phyloP scores from a whole-genome alignment of 1,140 invertebrate genomes.

The Drosophila tristis region DNA sequence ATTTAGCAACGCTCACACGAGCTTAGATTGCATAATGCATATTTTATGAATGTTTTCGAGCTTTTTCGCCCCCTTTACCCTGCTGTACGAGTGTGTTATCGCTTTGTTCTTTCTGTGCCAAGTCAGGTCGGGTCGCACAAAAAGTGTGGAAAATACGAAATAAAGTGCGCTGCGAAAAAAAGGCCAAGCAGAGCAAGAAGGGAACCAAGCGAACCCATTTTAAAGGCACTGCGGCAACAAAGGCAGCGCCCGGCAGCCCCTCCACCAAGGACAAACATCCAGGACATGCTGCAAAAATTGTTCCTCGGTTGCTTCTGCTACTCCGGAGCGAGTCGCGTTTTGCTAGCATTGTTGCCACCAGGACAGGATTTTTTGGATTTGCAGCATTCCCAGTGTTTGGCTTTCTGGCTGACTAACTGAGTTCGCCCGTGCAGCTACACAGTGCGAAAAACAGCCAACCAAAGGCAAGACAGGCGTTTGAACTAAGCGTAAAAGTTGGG shows the following conservation, averaged over 20 bases:
- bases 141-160: slow-evolving; percentile 72
- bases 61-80: not conserved
- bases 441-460: slow-evolving; percentile 18
- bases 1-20: slow-evolving; percentile 83
- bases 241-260: slow-evolving; percentile 13
- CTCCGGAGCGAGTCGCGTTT: slow-evolving; percentile 17
- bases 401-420: slow-evolving; percentile 50
- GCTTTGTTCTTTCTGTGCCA: slow-evolving; percentile 37
- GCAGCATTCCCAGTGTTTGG: slow-evolving; percentile 45
- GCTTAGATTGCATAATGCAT: slow-evolving; percentile 84
- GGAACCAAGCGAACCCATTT: slow-evolving; percentile 32
- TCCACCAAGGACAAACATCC: slow-evolving; percentile 30
- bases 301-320: not conserved
- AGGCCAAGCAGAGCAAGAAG: not conserved
- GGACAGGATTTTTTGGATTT: slow-evolving; percentile 61
- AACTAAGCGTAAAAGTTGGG: too few species aligned
- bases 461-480: not conserved
- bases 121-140: slow-evolving; percentile 62
- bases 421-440: slow-evolving; percentile 9
- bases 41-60: slow-evolving; percentile 80
- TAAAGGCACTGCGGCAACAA: slow-evolving; percentile 78
- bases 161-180: slow-evolving; percentile 52
- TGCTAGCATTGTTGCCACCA: slow-evolving; percentile 48
- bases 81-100: slow-evolving; percentile 10
- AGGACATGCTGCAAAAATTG: slow-evolving; percentile 38